These are phyloP conservation scores for Lottia gigantea DNA, from an alignment of 2,888 invertebrate species.

Conservation along the genomic window DNA sequence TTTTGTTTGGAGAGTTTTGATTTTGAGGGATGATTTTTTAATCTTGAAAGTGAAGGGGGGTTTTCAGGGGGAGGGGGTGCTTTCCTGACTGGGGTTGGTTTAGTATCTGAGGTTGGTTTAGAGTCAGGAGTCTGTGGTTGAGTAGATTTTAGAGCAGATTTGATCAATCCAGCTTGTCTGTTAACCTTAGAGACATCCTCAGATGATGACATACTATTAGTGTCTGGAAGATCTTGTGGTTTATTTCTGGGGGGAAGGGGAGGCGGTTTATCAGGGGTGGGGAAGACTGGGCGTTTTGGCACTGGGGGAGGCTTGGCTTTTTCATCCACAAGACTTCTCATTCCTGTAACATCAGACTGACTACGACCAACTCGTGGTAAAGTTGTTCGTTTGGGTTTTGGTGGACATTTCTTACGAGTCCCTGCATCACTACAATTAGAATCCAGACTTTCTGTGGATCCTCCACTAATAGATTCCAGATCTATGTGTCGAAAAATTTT, in stretches of 20 bases:
- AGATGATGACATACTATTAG: background rate
- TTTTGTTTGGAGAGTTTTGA: too few relatives aligned
- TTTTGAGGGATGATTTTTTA: too few relatives aligned
- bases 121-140: background rate
- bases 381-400: conserved; percentile 54
- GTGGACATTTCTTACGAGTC: conserved; percentile 44
- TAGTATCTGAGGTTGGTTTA: background rate
- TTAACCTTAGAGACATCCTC: background rate
- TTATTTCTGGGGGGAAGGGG: conserved; percentile 35
- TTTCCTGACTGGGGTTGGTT: conserved; percentile 43
- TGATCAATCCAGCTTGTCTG: background rate
- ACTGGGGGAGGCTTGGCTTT: conserved; percentile 32
- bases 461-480: too few relatives aligned
- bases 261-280: conserved; percentile 23
- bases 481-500: conserved; percentile 25
- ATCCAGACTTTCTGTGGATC: conserved; percentile 14
- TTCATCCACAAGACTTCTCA: conserved; percentile 37
- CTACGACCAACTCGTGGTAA: conserved; percentile 48
- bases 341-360: conserved; percentile 52
- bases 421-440: conserved; percentile 39
- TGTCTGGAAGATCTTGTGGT: background rate
- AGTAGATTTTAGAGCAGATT: background rate
- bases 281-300: conserved; percentile 23
- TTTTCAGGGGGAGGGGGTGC: conserved; percentile 52
- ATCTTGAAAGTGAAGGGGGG: conserved; percentile 15